Evolutionary conservation across 2,113 vertebrate species (phyloP).

Genomic region (Melospiza georgiana): DNA sequence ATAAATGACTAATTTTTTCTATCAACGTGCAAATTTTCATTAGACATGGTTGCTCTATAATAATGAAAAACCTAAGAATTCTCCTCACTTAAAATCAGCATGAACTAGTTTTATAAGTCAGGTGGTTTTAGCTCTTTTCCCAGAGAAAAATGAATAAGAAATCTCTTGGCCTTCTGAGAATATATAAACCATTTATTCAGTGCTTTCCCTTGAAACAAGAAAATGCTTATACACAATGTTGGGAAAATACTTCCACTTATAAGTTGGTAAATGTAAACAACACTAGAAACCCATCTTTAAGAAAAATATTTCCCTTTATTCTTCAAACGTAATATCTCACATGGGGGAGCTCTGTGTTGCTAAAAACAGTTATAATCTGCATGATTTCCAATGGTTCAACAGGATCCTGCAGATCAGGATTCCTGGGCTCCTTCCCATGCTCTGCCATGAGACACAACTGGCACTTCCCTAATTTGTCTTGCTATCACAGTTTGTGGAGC

Average conservation of each 20-base stretch:
- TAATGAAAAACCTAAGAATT: background rate
- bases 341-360: background rate
- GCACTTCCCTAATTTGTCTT: background rate
- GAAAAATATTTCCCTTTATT: background rate
- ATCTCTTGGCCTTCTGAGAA: background rate
- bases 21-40: background rate
- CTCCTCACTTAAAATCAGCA: background rate
- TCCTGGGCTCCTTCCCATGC: background rate
- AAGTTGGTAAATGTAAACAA: background rate
- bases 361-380: background rate
- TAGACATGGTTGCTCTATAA: background rate
- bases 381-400: background rate
- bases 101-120: background rate
- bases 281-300: background rate
- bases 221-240: background rate
- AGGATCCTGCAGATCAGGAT: background rate
- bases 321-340: background rate
- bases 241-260: background rate
- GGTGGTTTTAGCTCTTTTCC: background rate
- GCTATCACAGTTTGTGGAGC: background rate
- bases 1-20: background rate
- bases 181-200: background rate
- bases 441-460: background rate
- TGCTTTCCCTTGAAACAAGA: background rate
- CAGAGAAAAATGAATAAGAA: background rate